phyloP scores from a whole-genome alignment of 2,113 vertebrate genomes.

The Melierax canorus region DNA sequence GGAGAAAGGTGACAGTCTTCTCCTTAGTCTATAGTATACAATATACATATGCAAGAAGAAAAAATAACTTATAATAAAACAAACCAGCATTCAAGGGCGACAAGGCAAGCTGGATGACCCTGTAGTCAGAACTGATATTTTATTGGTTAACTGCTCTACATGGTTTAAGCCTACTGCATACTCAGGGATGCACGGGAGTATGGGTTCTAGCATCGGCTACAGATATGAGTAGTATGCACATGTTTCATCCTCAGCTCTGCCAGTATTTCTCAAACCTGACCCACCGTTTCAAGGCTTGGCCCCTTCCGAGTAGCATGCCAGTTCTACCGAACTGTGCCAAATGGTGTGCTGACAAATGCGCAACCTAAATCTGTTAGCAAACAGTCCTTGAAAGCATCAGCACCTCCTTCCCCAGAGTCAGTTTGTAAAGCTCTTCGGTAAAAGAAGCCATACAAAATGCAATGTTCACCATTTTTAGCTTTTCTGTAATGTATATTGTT shows the following conservation, averaged over 20 bases:
- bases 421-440: neutral
- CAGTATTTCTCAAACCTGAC: neutral
- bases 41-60: neutral
- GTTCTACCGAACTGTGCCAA: neutral
- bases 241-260: neutral
- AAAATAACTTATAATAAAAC: neutral
- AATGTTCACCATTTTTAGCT: neutral
- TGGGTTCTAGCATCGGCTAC: neutral
- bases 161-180: neutral
- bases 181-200: neutral
- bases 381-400: neutral
- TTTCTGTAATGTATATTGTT: neutral
- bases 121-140: neutral
- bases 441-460: neutral
- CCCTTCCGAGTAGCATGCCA: neutral
- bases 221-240: neutral
- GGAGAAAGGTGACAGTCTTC: neutral
- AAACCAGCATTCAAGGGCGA: neutral
- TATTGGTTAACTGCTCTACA: neutral
- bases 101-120: neutral
- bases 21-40: neutral
- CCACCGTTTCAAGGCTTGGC: rapidly evolving
- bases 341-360: neutral
- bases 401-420: neutral
- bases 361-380: neutral